Base-by-base conservation (phyloP, 2,888 invertebrate genomes). In the Girardia tigrina region DNA sequence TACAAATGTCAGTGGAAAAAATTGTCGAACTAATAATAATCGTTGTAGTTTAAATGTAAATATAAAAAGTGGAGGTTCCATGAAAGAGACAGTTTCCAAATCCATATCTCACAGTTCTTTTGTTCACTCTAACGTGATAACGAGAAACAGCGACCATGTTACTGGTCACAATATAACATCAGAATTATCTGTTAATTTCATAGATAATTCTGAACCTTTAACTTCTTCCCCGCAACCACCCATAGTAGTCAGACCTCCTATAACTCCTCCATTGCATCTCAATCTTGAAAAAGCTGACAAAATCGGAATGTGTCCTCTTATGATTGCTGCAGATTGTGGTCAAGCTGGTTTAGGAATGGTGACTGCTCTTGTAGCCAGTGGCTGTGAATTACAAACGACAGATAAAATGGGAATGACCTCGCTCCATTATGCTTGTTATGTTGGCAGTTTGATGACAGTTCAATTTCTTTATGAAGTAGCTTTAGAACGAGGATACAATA, bases 351-450 rank as follows among this genome's bases (percentile, higher is more conserved):
- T 77, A 2, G 69, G 69, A 29, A 42, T 77, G 36, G 28, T 29
- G 23, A 36, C 27, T n/a, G 71, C 71, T 14, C 71, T 77, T 1
- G 29, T 77, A 16, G 23, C 27, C 14, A 69, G 29, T 20, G 77
- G 77, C 2, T 26, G 42, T 27, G 42, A 71, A n/a, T 16, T 77
- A 23, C 69, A 27, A 20, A n/a, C 29, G 28, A 74, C 42, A 26
- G 77, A 77, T 36, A 77, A 77, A 26, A 76, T 76, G 77, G 74
- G 77, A 26, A 77, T 77, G 77, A 77, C 77, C 1, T 73, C 77
- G 1, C 77, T 77, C 20, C 77, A 77, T 36, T 76, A 77, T n/a
- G 77, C 77, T 4, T 42, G 70, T 73, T 77, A 77, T 71, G 74
- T 74, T 29, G 77, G 77, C 27, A 70, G 36, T 26, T 28, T 76